Base-by-base conservation (phyloP, 2,888 invertebrate species). In the Sinodicranocentrus sp. region DNA sequence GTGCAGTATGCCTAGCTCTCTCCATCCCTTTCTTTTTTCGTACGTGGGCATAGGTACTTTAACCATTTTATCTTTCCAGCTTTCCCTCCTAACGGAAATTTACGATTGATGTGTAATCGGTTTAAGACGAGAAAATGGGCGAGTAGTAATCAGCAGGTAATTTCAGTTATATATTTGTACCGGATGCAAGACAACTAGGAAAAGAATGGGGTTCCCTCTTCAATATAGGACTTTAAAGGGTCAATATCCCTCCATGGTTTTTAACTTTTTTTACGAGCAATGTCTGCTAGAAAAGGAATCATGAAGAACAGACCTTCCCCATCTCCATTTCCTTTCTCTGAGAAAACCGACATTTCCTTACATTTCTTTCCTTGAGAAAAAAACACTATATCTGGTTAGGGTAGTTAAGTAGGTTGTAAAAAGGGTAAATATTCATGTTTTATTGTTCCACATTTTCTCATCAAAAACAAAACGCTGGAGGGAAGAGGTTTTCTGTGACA, bases 41-140 rank as follows among this genome's bases (percentile, higher is more conserved):
- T 52, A 19, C 8, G n/a, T 52, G n/a, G 17, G 17, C 17, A 17
- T 8, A 52, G 3, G 19, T 17, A 8, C 19, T 26, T 44, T 68
- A 23, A 28, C 28, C 63, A 15, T n/a, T 33, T 39, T 59, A 23
- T 63, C 63, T 63, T 48, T 48, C 21, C 28, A 19, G n/a, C 19
- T 17, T 63, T 26, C 25, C 25, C 19, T 17, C 48, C 33, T 23
- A 2, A 59, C 25, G 28, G 59, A 68, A 67, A 77, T 77, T 78
- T 78, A 70, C 78, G 70, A 78, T 48, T 78, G 78, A 59, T 70
- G 70, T 44, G 43, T 70, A 70, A 70, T 78, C 78, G 68, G 68
- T 78, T 78, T 61, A 78, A 78, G 68, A 59, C 44, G 59, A 59
- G 59, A 57, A 77, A 68, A 78, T 78, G 70, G 61, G 19, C n/a